Evolutionary conservation across 1,140 invertebrate genomes (phyloP), one percentile per base, ranked within the genome.

Genomic region (Drosophila kohkoa): DNA sequence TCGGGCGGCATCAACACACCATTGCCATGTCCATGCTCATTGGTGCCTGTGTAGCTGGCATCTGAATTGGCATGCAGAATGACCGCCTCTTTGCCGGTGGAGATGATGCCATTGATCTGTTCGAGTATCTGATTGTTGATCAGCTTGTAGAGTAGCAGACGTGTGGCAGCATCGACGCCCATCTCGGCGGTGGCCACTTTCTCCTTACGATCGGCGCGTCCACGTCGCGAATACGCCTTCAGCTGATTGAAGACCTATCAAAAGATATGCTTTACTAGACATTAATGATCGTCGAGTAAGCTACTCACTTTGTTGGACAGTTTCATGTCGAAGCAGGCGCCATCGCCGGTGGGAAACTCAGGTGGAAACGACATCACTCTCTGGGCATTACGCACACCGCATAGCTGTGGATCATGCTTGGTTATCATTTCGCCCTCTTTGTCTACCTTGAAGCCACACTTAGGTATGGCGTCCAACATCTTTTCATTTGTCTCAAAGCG

Each of bases 391-490:
- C 96, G 95, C 28, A 97, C 93, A 0, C 96, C 96, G 92, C 95
- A 96, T 65, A 99, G 95, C 11, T 95, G 94, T 41, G 96, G 95
- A 93, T 99, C 98, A 90, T 99, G 98, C 92, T 99, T 99, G 0
- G 98, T 99, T 0, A 98, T 95, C 86, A 98, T 96, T 89, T 95
- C 95, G 13, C 91, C 91, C 43, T 97, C 96, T 82, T 96, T 95
- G 13, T 94, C 94, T 15, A 96, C 94, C 77, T 95, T 95, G 83
- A 96, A 97, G 0, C 97, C 97, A 81, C 96, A 95, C 55, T 95
- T 94, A 6, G 96, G 96, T 77, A 97, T 95, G 6, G 94, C 94
- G 2, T 95, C 95, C 59, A 95, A 95, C 65, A 95, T 94, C 75
- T 95, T 96, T 79, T 97, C 94, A 62, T 96, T 94, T 2, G 94